Evolutionary conservation across 2,797 vertebrate genomes (phyloP), one percentile per base, ranked within the genome.

Genomic region (Poliocrania exsul): DNA sequence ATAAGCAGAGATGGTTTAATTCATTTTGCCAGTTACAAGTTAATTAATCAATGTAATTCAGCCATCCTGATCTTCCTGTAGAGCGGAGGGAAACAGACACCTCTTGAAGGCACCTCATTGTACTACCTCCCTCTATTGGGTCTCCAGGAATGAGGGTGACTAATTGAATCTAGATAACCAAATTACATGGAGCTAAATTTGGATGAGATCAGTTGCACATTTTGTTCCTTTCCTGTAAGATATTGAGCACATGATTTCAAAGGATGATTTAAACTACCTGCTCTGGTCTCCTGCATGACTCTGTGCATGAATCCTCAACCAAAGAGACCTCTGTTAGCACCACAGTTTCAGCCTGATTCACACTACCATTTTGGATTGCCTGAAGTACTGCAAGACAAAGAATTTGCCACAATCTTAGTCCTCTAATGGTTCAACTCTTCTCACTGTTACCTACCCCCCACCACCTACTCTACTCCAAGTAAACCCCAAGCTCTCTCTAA

Each of bases 1-100:
- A 71, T 53, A 61, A 74, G 67, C 71, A 87, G 50, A 82, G 61
- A 89, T 49, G 26, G 77, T 77, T 81, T 15, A 80, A 92, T 89
- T 91, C 3, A 44, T 94, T 78, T 84, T 85, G 35, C 29, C n/a
- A 46, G 77, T 85, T 85, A 80, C 37, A 38, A 85, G 69, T 80
- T 91, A 85, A 85, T 80, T 91, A 85, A 85, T 89, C 44, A 71
- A 8, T 24, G 49, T 61, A 94, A 92, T 91, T 82, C 21, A 49
- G 37, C 26, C 61, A 80, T 73, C 49, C 46, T 77, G 64, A 49
- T 82, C 64, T 80, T 92, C 56, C 33, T 82, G 82, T 54, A 69
- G 47, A 82, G 25, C 7, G 56, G 64, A 81, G 84, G 73, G 69
- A 85, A 93, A 60, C 64, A 93, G 81, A 46, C 21, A 57, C 44